Evolutionary conservation across 2,888 invertebrate species (phyloP).

Genomic region (Pristionchus entomophagus): DNA sequence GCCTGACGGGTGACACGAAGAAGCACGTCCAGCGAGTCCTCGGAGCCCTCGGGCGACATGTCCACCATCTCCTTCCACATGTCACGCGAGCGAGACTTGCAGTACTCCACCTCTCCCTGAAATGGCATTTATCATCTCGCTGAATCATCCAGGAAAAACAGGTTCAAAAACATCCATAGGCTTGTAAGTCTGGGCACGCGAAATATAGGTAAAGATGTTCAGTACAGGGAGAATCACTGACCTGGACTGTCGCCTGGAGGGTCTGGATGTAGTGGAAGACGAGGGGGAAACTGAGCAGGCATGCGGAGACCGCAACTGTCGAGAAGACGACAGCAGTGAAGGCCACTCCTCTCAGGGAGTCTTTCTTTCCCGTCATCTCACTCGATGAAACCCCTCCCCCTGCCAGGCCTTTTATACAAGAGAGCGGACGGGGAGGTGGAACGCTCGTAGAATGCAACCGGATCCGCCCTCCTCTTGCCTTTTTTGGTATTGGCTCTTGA

Average conservation of each 20-base stretch:
- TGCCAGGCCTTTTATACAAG: neutral
- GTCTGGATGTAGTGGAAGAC: conserved; percentile 76
- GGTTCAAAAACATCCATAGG: neutral
- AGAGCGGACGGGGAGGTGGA: conserved; percentile 59
- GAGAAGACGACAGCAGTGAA: conserved; percentile 68
- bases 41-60: conserved; percentile 67
- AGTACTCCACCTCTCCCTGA: conserved; percentile 75
- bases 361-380: conserved; percentile 33
- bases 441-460: conserved; percentile 61
- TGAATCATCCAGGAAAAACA: too few species aligned
- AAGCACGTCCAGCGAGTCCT: conserved; percentile 63
- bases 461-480: conserved; percentile 46
- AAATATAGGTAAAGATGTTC: too few species aligned
- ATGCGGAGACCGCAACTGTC: conserved; percentile 74
- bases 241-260: conserved; percentile 75
- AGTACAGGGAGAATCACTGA: conserved; percentile 28
- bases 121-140: neutral
- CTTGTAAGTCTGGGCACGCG: too few species aligned
- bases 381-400: neutral
- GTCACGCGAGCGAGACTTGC: conserved; percentile 72
- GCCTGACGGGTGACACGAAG: conserved; percentile 71
- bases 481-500: conserved; percentile 9
- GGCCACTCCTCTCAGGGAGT: conserved; percentile 63
- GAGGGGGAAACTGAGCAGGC: conserved; percentile 74
- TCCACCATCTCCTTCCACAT: conserved; percentile 76